Conservation (phyloP, 2,797 vertebrate genomes). For the Toxotes lorentzi region DNA sequence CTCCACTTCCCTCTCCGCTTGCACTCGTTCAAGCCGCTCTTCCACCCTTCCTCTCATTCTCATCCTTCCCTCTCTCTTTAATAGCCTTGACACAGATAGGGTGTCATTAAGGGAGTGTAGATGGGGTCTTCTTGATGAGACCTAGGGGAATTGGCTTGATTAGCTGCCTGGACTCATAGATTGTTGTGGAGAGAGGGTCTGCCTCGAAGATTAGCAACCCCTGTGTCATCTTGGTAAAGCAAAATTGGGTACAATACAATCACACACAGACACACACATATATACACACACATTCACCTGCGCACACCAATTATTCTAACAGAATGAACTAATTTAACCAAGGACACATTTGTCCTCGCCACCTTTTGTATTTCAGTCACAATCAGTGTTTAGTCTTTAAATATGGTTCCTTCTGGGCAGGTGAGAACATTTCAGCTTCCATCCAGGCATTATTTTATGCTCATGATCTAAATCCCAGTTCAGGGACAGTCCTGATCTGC, state of each 20-base stretch:
- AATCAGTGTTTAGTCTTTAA: neutral
- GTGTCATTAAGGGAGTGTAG: constrained; percentile 60
- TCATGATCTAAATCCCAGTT: neutral
- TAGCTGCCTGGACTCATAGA: constrained; percentile 17
- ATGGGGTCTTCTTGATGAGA: constrained; percentile 37
- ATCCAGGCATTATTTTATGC: neutral
- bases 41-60: neutral
- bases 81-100: constrained; percentile 21
- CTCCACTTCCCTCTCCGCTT: constrained; percentile 1
- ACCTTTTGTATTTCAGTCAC: neutral
- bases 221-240: neutral
- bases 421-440: neutral
- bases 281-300: neutral
- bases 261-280: neutral
- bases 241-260: neutral
- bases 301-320: neutral
- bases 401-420: neutral
- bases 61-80: constrained; percentile 25
- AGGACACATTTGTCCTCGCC: neutral
- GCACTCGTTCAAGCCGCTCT: neutral
- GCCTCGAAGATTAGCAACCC: constrained; percentile 10
- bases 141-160: constrained; percentile 12
- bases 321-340: constrained; percentile 5
- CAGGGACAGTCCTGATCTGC: too few species aligned
- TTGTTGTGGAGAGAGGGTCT: constrained; percentile 20